Evolutionary conservation across 2,113 vertebrate species (phyloP).

Genomic region (Leucosticte australis): DNA sequence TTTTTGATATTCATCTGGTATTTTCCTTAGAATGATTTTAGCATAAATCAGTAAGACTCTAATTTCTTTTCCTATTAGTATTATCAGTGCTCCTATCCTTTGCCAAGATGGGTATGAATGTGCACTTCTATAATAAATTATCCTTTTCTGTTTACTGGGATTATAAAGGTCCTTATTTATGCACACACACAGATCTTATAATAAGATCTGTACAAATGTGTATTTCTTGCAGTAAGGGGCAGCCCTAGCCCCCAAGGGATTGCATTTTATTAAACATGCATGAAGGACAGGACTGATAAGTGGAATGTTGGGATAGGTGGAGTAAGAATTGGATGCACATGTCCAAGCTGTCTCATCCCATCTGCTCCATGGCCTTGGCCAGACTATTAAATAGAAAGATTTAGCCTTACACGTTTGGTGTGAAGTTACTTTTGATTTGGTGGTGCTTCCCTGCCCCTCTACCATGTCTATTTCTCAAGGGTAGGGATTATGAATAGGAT

Average conservation of each 20-base stretch:
- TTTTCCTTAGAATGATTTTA: background rate
- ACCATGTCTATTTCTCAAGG: background rate
- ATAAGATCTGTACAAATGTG: background rate
- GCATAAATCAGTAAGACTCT: background rate
- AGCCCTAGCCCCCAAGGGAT: too few species aligned
- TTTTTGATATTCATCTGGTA: background rate
- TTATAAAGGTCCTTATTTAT: background rate
- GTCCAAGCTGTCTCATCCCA: background rate
- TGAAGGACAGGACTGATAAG: background rate
- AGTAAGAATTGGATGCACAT: background rate
- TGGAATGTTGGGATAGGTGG: background rate
- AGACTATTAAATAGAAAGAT: background rate
- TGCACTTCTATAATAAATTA: background rate
- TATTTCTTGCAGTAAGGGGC: background rate
- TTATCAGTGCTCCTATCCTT: background rate
- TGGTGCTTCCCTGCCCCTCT: rapidly evolving
- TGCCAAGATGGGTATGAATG: background rate
- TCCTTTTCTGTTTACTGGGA: background rate
- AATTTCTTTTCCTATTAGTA: background rate
- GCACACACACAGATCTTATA: background rate
- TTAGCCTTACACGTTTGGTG: background rate
- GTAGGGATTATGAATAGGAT: background rate
- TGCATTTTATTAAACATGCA: background rate
- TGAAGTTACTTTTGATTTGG: background rate
- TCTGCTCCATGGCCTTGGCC: background rate